Base-by-base conservation (phyloP, 2,797 vertebrate genomes). In the Serranus cabrilla region DNA sequence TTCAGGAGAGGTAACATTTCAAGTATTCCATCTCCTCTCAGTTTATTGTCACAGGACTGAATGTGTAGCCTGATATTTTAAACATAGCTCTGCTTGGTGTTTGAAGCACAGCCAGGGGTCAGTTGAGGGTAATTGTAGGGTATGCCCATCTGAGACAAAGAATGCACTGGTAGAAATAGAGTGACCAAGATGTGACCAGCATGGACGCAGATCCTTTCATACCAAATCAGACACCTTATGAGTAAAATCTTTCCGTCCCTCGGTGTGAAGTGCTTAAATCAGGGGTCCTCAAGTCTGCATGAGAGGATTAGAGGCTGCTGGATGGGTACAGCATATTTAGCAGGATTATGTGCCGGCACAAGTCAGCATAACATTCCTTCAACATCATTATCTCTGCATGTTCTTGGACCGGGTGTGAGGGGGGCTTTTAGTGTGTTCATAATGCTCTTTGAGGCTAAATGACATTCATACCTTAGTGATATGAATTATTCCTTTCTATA, bases 301-400 rank as follows among this genome's bases (percentile, higher is more conserved):
- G 75, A 82, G 80, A 78, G 90, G 87, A 91, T 93, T 92, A 91
- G 66, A 78, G 83, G 57, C 85, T 84, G 77, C 82, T 87, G 75
- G 85, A 90, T 84, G 68, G 84, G 49, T 68, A 47, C 74, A 76
- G 84, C 89, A 91, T 94, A 89, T 93, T 93, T 92, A 88, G 81
- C 71, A 76, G 88, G 92, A 93, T 95, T 94, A 92, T 83, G 82
- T 71, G 58, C 77, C 81, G 84, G 55, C 83, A 84, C 82, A 89
- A 89, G 78, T 88, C 86, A 80, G 77, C 46, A 76, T 76, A 84
- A 79, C 88, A 91, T 93, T 92, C 87, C 77, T 88, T 74, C 61
- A 57, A 59, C 77, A 74, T 82, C 76, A 84, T 93, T 91, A 89
- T 88, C 83, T 88, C 87, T 82, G 74, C 79, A 49, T 89, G 89